Base-by-base conservation (phyloP, 2,113 vertebrate species). In the Chionis minor region DNA sequence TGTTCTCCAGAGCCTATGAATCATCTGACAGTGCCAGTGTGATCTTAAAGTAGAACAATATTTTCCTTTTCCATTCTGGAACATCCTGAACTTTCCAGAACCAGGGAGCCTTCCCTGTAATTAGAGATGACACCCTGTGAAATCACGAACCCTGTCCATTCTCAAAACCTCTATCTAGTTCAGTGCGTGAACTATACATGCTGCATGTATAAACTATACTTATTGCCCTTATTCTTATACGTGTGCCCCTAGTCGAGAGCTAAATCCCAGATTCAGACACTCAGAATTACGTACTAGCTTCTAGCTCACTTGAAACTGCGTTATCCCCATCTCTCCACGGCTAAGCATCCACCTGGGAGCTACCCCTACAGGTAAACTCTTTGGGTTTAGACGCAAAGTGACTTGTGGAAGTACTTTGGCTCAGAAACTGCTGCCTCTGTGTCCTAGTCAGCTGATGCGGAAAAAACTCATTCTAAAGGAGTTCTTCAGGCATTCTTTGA, bases 1-100 rank as follows among this genome's bases (percentile, higher is more conserved):
- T 73, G 73, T 59, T 90, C 97, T 97, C 89, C 75, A 88, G 94
- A 95, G 96, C 87, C 63, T 51, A 56, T 95, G 94, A 97, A 97
- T 97, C 95, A 95, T 93, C 86, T 93, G 71, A 67, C 80, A 91
- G 85, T 81, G 69, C 90, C 51, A 81, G 82, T 78, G 77, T 71
- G 83, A 92, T 96, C 38, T 81, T 93, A 71, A 89, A 94, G 81
- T 35, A 89, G 80, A 84, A 81, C 92, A 95, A 62, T 96, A 81
- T 96, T 95, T 92, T 85, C 61, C n/a, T 91, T 78, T 91, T 88
- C 85, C 35, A 52, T 56, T 67, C 72, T 87, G 72, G 45, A 96
- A 93, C 7, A 6, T 65, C 61, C 82, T 81, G 70, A 86, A 86
- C 24, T 81, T 81, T 90, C 81, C 44, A 88, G 94, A 80, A 92